These are phyloP conservation scores for Coboldia fuscipes DNA, from an alignment of 1,140 invertebrate genomes.

Conservation along the genomic window DNA sequence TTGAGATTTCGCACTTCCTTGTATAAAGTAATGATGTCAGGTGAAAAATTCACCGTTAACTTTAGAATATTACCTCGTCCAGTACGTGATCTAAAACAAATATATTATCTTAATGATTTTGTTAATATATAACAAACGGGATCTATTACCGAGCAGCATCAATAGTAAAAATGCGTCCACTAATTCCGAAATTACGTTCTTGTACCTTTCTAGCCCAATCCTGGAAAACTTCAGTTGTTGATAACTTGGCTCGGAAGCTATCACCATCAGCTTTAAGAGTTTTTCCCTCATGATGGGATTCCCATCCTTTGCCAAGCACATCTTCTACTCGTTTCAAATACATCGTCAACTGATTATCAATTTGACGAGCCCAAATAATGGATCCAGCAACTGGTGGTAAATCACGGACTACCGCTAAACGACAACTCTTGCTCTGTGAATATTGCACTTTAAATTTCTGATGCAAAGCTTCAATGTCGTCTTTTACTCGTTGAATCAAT, in stretches of 20 bases:
- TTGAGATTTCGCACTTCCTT: slow-evolving; percentile 98
- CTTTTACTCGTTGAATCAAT: slow-evolving; percentile 95
- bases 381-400: slow-evolving; percentile 90
- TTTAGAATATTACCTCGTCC: slow-evolving; percentile 78
- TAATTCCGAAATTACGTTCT: slow-evolving; percentile 80
- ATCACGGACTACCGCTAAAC: slow-evolving; percentile 78
- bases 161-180: slow-evolving; percentile 86
- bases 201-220: slow-evolving; percentile 94
- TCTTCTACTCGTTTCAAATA: slow-evolving; percentile 94
- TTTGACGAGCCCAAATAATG: slow-evolving; percentile 98
- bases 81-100: slow-evolving; percentile 41
- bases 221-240: slow-evolving; percentile 92
- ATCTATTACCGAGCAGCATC: slow-evolving; percentile 34
- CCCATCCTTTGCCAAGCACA: slow-evolving; percentile 96
- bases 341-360: slow-evolving; percentile 92
- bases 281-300: slow-evolving; percentile 96
- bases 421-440: slow-evolving; percentile 75
- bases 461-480: slow-evolving; percentile 93
- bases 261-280: slow-evolving; percentile 95
- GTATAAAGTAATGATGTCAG: slow-evolving; percentile 93
- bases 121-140: background rate
- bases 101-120: background rate
- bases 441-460: slow-evolving; percentile 98
- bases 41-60: slow-evolving; percentile 90
- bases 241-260: slow-evolving; percentile 86